These are phyloP conservation scores for Nerophis ophidion DNA, from an alignment of 2,113 vertebrate species.

Conservation along the genomic window DNA sequence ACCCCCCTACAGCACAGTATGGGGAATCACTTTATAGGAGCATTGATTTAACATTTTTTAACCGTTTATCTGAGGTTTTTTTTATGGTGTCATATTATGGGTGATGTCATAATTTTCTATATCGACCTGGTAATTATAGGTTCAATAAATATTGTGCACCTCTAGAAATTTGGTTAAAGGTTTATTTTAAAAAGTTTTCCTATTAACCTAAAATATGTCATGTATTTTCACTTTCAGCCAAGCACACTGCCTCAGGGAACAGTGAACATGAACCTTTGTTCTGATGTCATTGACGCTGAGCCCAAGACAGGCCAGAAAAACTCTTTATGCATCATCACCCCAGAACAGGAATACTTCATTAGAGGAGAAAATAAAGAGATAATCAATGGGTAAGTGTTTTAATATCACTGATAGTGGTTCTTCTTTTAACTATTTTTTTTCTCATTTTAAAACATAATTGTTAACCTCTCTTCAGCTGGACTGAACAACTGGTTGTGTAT, in stretches of 20 bases:
- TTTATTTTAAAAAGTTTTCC: too few species aligned
- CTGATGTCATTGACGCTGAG: conserved; percentile 74
- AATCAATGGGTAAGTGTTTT: conserved; percentile 71
- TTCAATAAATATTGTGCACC: too few species aligned
- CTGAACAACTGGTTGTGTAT: conserved; percentile 74
- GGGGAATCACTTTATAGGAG: too few species aligned
- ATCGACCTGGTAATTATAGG: too few species aligned
- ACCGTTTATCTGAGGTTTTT: too few species aligned
- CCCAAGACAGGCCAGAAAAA: conserved; percentile 79
- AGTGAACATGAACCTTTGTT: conserved; percentile 79
- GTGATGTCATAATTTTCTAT: too few species aligned
- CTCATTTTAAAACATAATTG: neutral
- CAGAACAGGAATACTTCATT: conserved; percentile 78
- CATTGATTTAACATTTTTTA: too few species aligned
- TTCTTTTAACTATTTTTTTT: neutral
- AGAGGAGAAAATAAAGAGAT: conserved; percentile 78
- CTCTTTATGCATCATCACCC: conserved; percentile 75
- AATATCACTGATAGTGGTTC: neutral
- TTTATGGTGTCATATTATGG: too few species aligned
- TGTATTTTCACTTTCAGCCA: conserved; percentile 56
- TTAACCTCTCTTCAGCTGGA: conserved; percentile 60
- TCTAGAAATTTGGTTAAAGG: too few species aligned
- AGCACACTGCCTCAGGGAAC: conserved; percentile 78
- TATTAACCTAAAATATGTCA: neutral
- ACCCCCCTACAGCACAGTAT: too few species aligned